Base-by-base conservation (phyloP, 2,888 invertebrate species). In the Chesias legatella region DNA sequence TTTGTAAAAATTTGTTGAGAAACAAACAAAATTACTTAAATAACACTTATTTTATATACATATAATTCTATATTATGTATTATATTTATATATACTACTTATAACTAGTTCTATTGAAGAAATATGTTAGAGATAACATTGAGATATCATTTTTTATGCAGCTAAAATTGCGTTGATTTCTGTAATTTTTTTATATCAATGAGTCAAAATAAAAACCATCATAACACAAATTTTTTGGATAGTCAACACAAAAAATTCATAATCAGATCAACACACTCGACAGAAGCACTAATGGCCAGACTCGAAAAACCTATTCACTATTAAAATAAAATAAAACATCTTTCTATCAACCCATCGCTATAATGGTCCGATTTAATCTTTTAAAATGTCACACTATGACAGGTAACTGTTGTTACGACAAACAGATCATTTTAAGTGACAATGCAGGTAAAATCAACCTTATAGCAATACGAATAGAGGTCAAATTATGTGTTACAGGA, bases 371-470 rank as follows among this genome's bases (percentile, higher is more conserved):
- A 80, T 83, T 63, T 64, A 66, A 81, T 81, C 80, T 79, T 58
- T 64, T 62, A 78, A 80, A 73, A 72, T 79, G 81, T 81, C 79
- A 80, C 81, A 81, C 75, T 76, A 71, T 83, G 84, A 83, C 84
- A 82, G 77, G 73, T 81, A 72, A 77, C 81, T 78, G 78, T 81
- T 79, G 80, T 80, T 79, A 79, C 73, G 71, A 74, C 67, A 72
- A 64, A 67, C 66, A 58, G 45, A 65, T 63, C 54, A 51, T 62
- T 38, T 32, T 48, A 30, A 37, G 35, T 7, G 1, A 27, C 7
- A 33, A 13, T 33, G 21, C 40, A 36, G 33, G n/a, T 20, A 51
- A 32, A 50, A 46, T 50, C 32, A 43, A 42, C 58, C 43, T 50
- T 63, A 53, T 31, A 1, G 0, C 5, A 1, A 21, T 8, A 3